Conservation (phyloP, 2,113 vertebrate genomes). For the Noctilio leporinus region DNA sequence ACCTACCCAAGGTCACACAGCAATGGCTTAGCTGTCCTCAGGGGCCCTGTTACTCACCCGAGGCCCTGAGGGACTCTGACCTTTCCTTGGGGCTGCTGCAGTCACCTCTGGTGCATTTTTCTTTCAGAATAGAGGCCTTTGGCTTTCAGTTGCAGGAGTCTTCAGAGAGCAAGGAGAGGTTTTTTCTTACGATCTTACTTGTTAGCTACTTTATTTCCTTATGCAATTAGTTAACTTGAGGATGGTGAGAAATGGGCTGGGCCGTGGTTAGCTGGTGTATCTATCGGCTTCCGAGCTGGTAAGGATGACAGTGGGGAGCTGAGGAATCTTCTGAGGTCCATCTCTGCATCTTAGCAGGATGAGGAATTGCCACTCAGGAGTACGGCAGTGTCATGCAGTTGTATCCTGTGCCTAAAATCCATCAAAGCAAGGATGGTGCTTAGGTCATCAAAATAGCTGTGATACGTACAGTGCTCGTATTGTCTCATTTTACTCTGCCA, state of each 20-base stretch:
- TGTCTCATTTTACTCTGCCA: background rate
- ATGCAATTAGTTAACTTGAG: background rate
- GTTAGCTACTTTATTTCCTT: background rate
- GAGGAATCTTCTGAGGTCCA: conserved; percentile 39
- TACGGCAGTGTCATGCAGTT: fast-evolving
- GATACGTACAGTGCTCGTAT: background rate
- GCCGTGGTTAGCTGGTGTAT: fast-evolving
- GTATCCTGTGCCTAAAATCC: background rate
- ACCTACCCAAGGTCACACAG: background rate
- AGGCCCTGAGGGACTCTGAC: background rate
- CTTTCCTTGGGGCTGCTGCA: background rate
- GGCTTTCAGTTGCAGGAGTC: background rate
- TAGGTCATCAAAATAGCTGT: background rate
- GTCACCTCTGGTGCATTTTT: fast-evolving
- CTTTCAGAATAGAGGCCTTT: background rate
- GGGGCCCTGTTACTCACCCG: background rate
- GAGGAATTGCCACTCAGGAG: conserved; percentile 56
- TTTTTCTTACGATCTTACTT: background rate
- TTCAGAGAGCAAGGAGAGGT: background rate
- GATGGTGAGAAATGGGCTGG: background rate
- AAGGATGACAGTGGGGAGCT: background rate
- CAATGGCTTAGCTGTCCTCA: background rate
- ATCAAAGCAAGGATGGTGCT: background rate
- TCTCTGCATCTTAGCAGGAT: conserved; percentile 67
- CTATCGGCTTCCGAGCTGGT: background rate